Percentiles rank a stretch among this genome's conserved stretches.
Evolutionary conservation across 92 coral and sea anemone genomes (phyloP).

Genomic region (Anthopleura xanthogrammica): DNA sequence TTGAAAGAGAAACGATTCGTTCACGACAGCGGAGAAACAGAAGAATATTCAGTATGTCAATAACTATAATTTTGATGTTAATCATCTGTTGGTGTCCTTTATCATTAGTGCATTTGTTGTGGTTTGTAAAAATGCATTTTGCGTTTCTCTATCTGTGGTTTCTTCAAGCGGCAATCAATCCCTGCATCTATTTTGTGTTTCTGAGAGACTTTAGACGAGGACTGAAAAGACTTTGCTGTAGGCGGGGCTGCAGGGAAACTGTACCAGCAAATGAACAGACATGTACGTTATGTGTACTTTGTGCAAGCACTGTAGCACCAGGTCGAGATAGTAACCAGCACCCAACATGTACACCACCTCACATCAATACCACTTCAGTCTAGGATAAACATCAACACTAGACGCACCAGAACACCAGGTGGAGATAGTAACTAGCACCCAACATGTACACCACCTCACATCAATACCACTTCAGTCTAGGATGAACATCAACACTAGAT

Average conservation of each 20-base stretch:
- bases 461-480: neutral
- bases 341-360: too few species aligned
- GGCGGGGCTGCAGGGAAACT: neutral
- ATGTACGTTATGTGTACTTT: neutral
- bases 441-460: too few species aligned
- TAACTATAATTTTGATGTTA: neutral
- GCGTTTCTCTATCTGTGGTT: neutral
- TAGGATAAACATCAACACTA: too few species aligned
- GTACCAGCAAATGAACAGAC: neutral
- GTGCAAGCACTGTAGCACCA: neutral
- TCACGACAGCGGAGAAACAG: conserved; percentile 5
- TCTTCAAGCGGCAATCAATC: conserved; percentile 4
- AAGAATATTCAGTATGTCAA: neutral
- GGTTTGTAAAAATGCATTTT: neutral
- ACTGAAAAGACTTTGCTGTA: neutral
- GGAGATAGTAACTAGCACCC: too few species aligned
- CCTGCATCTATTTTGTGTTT: neutral
- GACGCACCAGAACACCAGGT: too few species aligned
- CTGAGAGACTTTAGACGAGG: conserved; percentile 7
- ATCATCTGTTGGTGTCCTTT: neutral
- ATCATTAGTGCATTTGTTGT: neutral
- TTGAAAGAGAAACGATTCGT: neutral
- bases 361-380: too few species aligned
- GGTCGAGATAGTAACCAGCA: neutral
- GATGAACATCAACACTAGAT: neutral